These are phyloP conservation scores for Typhlichthys eigenmanni DNA, from an alignment of 2,797 vertebrate genomes.

Conservation along the genomic window DNA sequence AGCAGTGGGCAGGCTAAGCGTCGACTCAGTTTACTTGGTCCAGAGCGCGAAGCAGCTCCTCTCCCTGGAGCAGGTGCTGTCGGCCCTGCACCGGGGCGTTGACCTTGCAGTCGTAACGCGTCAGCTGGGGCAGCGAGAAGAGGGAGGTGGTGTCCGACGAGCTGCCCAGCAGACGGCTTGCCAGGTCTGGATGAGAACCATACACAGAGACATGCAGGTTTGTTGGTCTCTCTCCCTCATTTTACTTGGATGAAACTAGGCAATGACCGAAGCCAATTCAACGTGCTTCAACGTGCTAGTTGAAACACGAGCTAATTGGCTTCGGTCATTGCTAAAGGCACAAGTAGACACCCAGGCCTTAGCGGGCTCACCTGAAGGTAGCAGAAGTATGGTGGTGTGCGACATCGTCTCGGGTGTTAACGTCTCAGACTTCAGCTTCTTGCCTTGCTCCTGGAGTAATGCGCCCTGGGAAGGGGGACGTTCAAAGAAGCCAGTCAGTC, in stretches of 20 bases:
- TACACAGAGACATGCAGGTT: neutral
- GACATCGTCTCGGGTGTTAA: conserved; percentile 72
- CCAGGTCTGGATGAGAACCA: conserved; percentile 79
- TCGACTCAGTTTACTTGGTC: conserved; percentile 94
- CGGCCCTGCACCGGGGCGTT: conserved; percentile 95
- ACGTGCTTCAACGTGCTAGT: no score
- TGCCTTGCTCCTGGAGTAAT: conserved; percentile 84
- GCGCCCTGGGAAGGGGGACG: conserved; percentile 72
- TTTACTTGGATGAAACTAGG: neutral
- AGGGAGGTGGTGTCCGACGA: conserved; percentile 85
- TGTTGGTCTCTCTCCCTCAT: neutral
- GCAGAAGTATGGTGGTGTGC: conserved; percentile 85
- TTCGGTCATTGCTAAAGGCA: neutral
- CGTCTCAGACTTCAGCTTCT: conserved; percentile 85
- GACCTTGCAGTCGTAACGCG: conserved; percentile 96
- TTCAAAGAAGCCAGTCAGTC: conserved; percentile 14
- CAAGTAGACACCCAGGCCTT: no score
- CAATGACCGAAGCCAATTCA: no score
- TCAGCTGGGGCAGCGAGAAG: conserved; percentile 89
- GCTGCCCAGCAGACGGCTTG: conserved; percentile 86
- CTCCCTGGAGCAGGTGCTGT: conserved; percentile 94
- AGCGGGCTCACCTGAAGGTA: conserved; percentile 85
- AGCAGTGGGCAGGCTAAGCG: conserved; percentile 73
- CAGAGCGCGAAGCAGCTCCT: conserved; percentile 94
- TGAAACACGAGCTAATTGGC: no score